Evolutionary conservation across 2,113 vertebrate species (phyloP).

Genomic region (Mastomys natalensis): DNA sequence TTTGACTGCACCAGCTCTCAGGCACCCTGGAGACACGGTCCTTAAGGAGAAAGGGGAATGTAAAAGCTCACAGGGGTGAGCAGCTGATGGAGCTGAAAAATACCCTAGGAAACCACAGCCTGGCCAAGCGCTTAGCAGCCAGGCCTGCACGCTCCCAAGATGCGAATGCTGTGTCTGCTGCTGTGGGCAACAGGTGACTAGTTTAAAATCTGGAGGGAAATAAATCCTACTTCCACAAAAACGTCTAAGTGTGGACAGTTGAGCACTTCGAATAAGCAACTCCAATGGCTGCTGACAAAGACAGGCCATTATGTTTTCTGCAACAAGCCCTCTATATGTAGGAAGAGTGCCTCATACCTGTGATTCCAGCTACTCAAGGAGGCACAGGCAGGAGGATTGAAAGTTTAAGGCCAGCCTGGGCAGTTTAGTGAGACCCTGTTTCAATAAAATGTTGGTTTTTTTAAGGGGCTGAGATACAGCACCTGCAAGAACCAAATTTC

Average conservation of each 20-base stretch:
- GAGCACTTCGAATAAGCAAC: neutral
- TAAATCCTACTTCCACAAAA: neutral
- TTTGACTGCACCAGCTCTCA: neutral
- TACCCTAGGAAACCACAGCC: constrained; percentile 43
- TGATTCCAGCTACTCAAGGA: neutral
- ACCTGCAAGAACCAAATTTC: neutral
- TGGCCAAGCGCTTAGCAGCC: rapidly evolving
- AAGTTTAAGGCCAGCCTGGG: neutral
- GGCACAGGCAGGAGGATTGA: neutral
- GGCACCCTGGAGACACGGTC: neutral
- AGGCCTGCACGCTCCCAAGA: neutral
- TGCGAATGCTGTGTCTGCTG: neutral
- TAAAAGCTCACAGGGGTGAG: neutral
- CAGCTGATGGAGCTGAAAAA: neutral
- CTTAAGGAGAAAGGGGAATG: neutral
- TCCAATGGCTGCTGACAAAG: no score
- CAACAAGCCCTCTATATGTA: neutral
- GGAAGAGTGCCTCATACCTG: no score
- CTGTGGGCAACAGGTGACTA: neutral
- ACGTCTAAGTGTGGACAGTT: neutral
- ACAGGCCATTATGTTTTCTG: rapidly evolving
- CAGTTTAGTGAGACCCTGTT: neutral
- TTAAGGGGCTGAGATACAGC: neutral
- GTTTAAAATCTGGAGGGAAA: neutral
- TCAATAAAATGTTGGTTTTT: neutral